These are phyloP conservation scores for Alauda arvensis DNA, from an alignment of 2,797 vertebrate genomes.

Conservation along the genomic window DNA sequence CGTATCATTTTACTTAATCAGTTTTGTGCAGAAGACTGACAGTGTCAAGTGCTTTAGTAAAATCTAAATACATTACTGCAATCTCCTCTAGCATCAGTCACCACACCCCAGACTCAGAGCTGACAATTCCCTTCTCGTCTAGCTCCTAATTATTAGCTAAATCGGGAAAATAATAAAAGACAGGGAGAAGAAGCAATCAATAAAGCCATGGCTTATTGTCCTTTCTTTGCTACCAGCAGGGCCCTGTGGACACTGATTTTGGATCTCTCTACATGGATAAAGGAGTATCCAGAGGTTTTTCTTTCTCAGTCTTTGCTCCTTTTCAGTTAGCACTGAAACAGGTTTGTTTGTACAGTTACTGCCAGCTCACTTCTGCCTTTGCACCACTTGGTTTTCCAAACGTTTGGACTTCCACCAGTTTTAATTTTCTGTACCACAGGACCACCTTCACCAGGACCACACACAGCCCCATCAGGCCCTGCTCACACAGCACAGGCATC, in stretches of 20 bases:
- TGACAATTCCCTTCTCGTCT: background rate
- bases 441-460: background rate
- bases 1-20: background rate
- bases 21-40: background rate
- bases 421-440: background rate
- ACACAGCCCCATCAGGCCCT: rapidly evolving
- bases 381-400: background rate
- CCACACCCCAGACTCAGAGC: background rate
- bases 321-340: background rate
- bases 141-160: background rate
- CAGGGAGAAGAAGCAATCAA: background rate
- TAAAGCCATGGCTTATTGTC: background rate
- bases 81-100: background rate
- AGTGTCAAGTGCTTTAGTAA: background rate
- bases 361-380: background rate
- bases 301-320: background rate
- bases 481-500: background rate
- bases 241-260: background rate
- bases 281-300: background rate
- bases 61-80: background rate
- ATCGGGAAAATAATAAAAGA: background rate
- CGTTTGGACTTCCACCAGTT: background rate
- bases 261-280: background rate
- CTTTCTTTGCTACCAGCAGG: background rate
- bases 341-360: background rate